Percentiles rank a stretch among this genome's conserved stretches.
These are phyloP conservation scores for Junonia oenone DNA, from an alignment of 2,888 invertebrate species.

Conservation along the genomic window DNA sequence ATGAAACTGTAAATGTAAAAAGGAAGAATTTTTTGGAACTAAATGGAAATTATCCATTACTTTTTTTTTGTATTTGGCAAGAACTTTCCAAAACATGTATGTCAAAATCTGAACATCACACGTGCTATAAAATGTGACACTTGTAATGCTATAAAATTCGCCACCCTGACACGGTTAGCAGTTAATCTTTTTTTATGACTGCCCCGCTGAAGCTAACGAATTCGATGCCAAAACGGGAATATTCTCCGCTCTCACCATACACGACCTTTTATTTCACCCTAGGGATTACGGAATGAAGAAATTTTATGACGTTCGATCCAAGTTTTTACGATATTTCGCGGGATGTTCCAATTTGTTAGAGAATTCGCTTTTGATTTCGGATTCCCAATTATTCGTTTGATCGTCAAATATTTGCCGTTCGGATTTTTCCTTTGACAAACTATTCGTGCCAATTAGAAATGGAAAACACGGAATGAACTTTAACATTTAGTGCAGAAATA, in stretches of 20 bases:
- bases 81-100: no score
- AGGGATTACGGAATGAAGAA: not conserved
- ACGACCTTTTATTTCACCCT: conserved; percentile 11
- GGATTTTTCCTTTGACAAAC: not conserved
- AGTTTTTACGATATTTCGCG: conserved; percentile 5
- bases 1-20: no score
- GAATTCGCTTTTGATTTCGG: not conserved
- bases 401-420: not conserved
- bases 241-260: not conserved
- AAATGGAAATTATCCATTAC: no score
- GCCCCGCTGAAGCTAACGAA: not conserved
- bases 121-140: not conserved
- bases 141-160: not conserved
- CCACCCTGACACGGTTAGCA: not conserved
- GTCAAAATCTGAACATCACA: no score
- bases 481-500: no score
- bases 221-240: conserved; percentile 6
- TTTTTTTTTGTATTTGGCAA: no score
- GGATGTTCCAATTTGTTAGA: conserved; percentile 2
- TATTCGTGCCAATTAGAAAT: not conserved
- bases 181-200: not conserved
- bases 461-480: no score
- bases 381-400: not conserved
- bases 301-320: conserved; percentile 5
- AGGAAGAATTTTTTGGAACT: no score